Percentiles rank a stretch among this genome's conserved stretches.
Conservation (phyloP, 1,140 invertebrate species). For the Doryteuthis pealeii region DNA sequence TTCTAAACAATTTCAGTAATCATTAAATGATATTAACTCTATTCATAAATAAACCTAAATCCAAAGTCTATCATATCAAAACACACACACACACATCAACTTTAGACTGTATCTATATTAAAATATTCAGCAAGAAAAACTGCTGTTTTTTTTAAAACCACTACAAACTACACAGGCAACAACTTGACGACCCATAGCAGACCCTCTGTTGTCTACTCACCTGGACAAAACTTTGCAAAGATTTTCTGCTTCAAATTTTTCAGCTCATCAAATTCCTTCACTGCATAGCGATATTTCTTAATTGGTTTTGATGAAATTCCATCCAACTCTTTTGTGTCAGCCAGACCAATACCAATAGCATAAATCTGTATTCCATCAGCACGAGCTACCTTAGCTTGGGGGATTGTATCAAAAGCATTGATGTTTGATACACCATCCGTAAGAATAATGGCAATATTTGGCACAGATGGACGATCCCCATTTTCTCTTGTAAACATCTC, state of each 20-base stretch:
- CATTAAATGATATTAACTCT: no score
- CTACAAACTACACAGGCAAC: no score
- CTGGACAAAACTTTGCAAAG: slow-evolving; percentile 21
- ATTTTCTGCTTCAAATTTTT: slow-evolving; percentile 21
- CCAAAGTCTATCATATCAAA: no score
- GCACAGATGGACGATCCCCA: slow-evolving; percentile 34
- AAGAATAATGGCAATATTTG: slow-evolving; percentile 44
- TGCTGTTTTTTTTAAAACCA: no score
- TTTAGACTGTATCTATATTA: no score
- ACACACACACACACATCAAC: no score
- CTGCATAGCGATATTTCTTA: slow-evolving; percentile 33
- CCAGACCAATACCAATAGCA: slow-evolving; percentile 43
- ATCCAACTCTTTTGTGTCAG: slow-evolving; percentile 39
- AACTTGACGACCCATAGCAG: no score
- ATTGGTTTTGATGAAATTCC: slow-evolving; percentile 39
- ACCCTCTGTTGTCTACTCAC: background rate
- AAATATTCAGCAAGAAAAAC: no score
- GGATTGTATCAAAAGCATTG: slow-evolving; percentile 32
- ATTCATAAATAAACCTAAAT: no score
- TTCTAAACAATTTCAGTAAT: no score
- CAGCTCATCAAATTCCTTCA: slow-evolving; percentile 24
- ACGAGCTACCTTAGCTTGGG: slow-evolving; percentile 35
- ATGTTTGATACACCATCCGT: slow-evolving; percentile 55
- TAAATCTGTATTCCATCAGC: slow-evolving; percentile 37
- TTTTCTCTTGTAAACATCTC: slow-evolving; percentile 24